Base-by-base conservation (phyloP, 2,888 invertebrate species). In the Machimus atricapillus region DNA sequence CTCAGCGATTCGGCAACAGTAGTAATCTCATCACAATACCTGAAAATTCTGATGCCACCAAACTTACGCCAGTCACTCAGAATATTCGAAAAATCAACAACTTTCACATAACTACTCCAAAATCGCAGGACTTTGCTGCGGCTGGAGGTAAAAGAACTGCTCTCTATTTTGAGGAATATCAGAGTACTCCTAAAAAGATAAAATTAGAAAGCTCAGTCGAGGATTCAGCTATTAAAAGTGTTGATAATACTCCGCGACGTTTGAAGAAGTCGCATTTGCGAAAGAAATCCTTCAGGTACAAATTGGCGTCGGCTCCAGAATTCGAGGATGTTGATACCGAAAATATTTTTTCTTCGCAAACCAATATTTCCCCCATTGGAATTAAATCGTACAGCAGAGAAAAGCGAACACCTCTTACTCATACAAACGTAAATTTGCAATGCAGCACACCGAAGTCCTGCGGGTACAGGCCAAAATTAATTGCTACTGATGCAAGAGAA, bases 61-160 rank as follows among this genome's bases (percentile, higher is more conserved):
- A 87, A 76, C 83, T 88, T 16, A 89, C 89, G 0, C 89, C 89
- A 87, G 87, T 88, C 7, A 89, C 89, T 12, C 79, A 87, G 86
- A 89, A 89, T 74, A 88, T 88, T 12, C 79, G 79, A 8, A 88
- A 86, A 52, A 88, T 89, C 9, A 79, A 23, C 23, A 81, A 86
- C 31, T 87, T 89, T 43, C 89, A 89, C 52, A 87, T 89, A 52
- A 88, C 89, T 85, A 89, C 89, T 73, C 89, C 89, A 73, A 88
- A 87, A 87, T 82, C 85, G 31, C 43, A 87, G 12, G 52, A 82
- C 34, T 52, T 78, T 16, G 9, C 19, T 14, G 34, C 23, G n/a
- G 34, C 34, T 3, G 86, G 86, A 9, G 40, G 31, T 6, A 88
- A 88, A 40, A 52, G 88, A 66, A 85, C n/a, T 74, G 52, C 76